A percentile compares a stretch with the other conserved stretches of the same genome.
phyloP scores from a whole-genome alignment of 2,797 vertebrate species.

The Manis crassicaudata region DNA sequence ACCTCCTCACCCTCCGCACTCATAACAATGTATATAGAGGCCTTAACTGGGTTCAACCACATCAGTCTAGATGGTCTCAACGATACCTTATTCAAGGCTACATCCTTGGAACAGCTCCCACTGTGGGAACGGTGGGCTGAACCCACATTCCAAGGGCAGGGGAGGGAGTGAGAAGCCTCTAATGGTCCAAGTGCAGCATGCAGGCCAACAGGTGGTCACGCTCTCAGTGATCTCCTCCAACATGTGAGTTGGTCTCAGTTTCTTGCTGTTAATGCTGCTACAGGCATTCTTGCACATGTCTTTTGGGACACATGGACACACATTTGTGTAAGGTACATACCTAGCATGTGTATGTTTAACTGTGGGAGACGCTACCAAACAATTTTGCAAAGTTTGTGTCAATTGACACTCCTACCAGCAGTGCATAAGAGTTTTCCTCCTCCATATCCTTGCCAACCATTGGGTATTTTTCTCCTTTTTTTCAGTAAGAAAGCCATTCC shows the following conservation, averaged over 20 bases:
- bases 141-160: background rate
- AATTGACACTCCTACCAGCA: background rate
- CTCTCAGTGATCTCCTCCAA: background rate
- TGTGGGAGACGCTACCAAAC: background rate
- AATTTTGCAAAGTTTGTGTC: background rate
- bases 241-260: background rate
- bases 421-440: background rate
- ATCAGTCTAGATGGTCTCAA: background rate
- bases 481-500: background rate
- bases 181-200: background rate
- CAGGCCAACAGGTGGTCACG: background rate
- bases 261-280: background rate
- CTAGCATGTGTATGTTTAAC: background rate
- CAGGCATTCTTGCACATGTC: background rate
- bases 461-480: background rate
- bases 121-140: background rate
- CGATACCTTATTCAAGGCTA: background rate
- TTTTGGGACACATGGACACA: background rate
- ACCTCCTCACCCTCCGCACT: rapidly evolving
- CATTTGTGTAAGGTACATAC: background rate
- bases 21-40: background rate
- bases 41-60: background rate
- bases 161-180: background rate
- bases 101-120: background rate
- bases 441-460: background rate